Base-by-base conservation (phyloP, 2,113 vertebrate species). In the Numenius arquata region DNA sequence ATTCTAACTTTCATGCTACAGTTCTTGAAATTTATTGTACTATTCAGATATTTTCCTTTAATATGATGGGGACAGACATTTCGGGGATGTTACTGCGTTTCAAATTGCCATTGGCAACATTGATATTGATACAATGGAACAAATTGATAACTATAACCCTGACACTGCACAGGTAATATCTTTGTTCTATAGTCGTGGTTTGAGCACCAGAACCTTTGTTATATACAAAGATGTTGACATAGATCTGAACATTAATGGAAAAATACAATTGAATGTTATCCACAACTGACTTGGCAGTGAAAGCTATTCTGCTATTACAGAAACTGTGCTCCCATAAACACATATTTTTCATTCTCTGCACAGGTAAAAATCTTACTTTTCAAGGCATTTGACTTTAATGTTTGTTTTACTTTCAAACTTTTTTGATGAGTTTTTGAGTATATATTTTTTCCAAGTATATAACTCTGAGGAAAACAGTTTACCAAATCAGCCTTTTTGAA, bases 31-130 rank as follows among this genome's bases (percentile, higher is more conserved):
- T 55, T 20, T 26, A n/a, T 32, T 70, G 23, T 59, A 65, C 52
- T 74, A 78, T 47, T 75, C 27, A 30, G 26, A 8, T 87, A 30
- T 86, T 98, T 97, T 97, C 97, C 98, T 98, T 99, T 99, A 98
- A 98, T 89, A 3, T 56, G 47, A 66, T 47, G 48, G 82, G 38
- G 76, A 89, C 94, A 99, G 99, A 67, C 98, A 99, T 87, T 47
- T 99, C 36, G 99, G 98, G 74, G 98, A 99, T 91, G 93, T 94
- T 25, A 88, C 96, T 91, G 99, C 99, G 80, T 97, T 99, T 73
- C 98, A 99, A 55, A 99, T 99, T 98, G 99, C 99, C 21, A 92
- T 99, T 90, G 99, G 99, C 88, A 99, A 99, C 92, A 87, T 99
- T 91, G 98, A 99, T 93, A 94, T 99, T 27, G 97, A 99, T 97